Percentiles rank a stretch among this genome's conserved stretches.
Conservation (phyloP, 2,797 vertebrate species). For the Pteropus rufus region DNA sequence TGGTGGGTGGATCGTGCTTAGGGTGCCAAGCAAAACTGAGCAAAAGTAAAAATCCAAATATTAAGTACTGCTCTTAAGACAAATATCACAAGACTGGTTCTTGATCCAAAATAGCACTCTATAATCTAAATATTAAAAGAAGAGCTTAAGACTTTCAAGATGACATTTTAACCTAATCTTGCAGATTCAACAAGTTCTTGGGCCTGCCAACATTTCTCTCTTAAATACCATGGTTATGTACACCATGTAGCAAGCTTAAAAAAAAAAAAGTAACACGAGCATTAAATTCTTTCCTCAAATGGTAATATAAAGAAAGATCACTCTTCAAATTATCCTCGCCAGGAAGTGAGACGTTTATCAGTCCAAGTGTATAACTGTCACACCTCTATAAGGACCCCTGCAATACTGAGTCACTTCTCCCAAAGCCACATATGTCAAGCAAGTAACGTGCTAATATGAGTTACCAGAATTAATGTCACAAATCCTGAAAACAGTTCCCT, state of each 20-base stretch:
- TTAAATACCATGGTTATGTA: neutral
- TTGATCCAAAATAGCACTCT: neutral
- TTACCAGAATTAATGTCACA: neutral
- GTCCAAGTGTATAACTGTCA: neutral
- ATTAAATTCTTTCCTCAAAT: neutral
- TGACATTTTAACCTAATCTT: neutral
- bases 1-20: neutral
- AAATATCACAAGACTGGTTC: neutral
- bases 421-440: too few species aligned
- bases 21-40: neutral
- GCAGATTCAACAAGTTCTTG: neutral
- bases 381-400: neutral
- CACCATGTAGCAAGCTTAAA: neutral
- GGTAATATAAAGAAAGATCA: neutral
- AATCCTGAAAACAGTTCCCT: neutral
- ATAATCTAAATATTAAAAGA: neutral
- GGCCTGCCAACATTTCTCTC: neutral
- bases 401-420: neutral
- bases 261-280: neutral
- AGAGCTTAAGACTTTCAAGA: neutral
- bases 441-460: neutral
- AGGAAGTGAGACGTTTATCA: neutral
- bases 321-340: neutral
- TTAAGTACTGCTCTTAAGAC: neutral
- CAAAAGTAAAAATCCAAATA: conserved; percentile 14